These are phyloP conservation scores for Perithous albicinctus DNA, from an alignment of 2,888 invertebrate genomes.

Conservation along the genomic window DNA sequence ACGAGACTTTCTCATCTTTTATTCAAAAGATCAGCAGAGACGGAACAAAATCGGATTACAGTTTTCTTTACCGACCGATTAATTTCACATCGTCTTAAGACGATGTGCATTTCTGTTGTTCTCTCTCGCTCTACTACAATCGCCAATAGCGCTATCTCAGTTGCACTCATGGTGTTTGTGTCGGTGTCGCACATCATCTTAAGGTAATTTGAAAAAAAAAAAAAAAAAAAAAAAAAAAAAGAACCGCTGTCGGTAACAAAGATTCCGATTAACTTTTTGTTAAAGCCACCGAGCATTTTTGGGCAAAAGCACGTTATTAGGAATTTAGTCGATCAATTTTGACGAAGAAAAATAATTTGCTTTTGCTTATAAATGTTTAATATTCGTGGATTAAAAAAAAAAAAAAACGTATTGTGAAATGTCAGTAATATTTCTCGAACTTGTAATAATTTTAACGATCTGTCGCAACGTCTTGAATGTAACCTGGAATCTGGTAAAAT, in stretches of 20 bases:
- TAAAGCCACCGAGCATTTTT: background rate
- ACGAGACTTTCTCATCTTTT: no score
- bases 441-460: background rate
- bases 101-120: no score
- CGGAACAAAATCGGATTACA: no score
- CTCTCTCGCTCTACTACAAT: no score
- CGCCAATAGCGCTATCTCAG: no score
- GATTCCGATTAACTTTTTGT: background rate
- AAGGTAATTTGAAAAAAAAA: no score
- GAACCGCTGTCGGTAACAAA: background rate
- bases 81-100: no score
- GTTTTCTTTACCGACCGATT: no score
- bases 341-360: background rate
- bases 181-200: no score
- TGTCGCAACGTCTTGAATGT: conserved; percentile 12
- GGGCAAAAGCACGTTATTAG: background rate
- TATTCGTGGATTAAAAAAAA: background rate
- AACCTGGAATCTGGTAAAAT: conserved; percentile 35
- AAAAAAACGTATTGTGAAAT: background rate
- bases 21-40: no score
- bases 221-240: no score
- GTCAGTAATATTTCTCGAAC: background rate
- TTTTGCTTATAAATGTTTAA: background rate
- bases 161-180: no score
- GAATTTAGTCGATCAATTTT: background rate